These are phyloP conservation scores for Euphydryas editha DNA, from an alignment of 2,888 invertebrate genomes.

Conservation along the genomic window DNA sequence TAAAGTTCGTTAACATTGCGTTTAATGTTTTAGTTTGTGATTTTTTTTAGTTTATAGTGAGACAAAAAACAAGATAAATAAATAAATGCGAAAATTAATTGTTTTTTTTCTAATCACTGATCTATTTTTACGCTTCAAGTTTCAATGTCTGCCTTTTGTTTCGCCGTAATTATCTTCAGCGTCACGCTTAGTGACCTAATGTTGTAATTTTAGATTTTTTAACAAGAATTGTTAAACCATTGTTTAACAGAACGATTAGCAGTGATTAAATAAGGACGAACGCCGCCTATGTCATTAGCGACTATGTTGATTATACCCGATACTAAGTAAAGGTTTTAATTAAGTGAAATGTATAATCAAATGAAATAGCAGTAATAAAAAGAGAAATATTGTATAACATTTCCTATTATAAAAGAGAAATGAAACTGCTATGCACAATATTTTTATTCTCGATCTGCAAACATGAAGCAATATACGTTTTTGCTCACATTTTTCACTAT, in stretches of 20 bases:
- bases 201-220: not conserved
- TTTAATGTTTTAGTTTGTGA: too few relatives aligned
- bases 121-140: constrained; percentile 4
- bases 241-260: constrained; percentile 16
- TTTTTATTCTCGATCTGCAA: not conserved
- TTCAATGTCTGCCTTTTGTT: not conserved
- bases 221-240: not conserved
- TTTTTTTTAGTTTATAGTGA: too few relatives aligned
- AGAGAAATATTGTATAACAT: constrained; percentile 1
- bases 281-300: constrained; percentile 35
- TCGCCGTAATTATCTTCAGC: not conserved
- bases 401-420: constrained; percentile 6
- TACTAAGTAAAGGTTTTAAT: constrained; percentile 21
- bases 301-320: constrained; percentile 15
- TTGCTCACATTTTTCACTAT: not conserved
- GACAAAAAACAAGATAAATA: not conserved
- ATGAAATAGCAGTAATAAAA: not conserved
- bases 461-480: constrained; percentile 10
- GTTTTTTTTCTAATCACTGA: constrained; percentile 1
- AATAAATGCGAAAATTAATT: constrained; percentile 1
- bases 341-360: constrained; percentile 29
- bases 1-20: too few relatives aligned
- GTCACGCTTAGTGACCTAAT: not conserved
- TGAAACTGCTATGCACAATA: not conserved
- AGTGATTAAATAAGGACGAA: constrained; percentile 26